Conservation (phyloP, 2,888 invertebrate species). For the Cantharis rufa region DNA sequence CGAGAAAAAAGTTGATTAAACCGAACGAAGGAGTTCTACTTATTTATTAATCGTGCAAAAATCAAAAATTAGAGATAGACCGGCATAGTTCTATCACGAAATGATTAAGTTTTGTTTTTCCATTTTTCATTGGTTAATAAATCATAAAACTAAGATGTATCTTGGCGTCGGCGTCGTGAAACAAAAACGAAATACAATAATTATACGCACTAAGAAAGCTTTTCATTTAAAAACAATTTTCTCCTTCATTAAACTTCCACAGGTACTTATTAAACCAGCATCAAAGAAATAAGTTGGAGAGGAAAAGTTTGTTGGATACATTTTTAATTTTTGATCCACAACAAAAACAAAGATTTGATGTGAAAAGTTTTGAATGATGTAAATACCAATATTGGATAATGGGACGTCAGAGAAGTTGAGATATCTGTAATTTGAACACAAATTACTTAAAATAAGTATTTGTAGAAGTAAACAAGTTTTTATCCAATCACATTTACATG, state of each 20-base stretch:
- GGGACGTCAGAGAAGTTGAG: neutral
- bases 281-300: neutral
- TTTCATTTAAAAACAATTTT: neutral
- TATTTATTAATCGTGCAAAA: no score
- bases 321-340: neutral
- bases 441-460: neutral
- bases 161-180: no score
- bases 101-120: no score
- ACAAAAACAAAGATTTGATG: neutral
- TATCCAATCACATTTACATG: neutral
- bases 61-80: no score
- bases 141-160: no score
- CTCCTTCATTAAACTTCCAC: neutral
- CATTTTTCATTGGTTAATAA: no score
- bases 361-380: neutral
- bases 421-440: neutral
- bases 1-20: no score
- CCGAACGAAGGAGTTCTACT: no score
- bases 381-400: neutral
- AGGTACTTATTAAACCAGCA: neutral
- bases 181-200: no score
- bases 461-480: conserved; percentile 2
- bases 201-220: neutral
- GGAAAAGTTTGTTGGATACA: neutral
- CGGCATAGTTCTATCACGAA: no score